These are phyloP conservation scores for Ormyrus rosae DNA, from an alignment of 2,888 invertebrate genomes.

Conservation along the genomic window DNA sequence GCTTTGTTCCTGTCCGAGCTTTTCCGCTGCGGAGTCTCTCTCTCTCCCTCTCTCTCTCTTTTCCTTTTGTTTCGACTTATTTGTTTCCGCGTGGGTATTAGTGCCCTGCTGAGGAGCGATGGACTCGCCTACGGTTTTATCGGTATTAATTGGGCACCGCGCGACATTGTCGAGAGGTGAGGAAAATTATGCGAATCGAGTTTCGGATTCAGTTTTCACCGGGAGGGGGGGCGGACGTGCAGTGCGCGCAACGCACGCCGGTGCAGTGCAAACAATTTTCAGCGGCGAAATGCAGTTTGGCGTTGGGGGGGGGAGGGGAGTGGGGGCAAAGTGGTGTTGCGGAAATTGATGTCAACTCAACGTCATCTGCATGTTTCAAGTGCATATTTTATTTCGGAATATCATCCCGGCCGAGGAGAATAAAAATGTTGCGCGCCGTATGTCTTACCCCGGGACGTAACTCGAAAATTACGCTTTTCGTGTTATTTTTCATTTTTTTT, in stretches of 20 bases:
- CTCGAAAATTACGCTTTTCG: too few relatives aligned
- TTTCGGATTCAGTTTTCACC: constrained; percentile 10
- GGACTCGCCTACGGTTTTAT: too few relatives aligned
- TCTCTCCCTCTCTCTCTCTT: too few relatives aligned
- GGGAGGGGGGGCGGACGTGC: too few relatives aligned
- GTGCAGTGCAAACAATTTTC: constrained; percentile 3
- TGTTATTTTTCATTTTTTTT: too few relatives aligned
- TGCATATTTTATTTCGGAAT: background rate
- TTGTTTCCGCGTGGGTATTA: too few relatives aligned
- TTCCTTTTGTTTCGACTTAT: too few relatives aligned
- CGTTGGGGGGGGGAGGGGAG: background rate
- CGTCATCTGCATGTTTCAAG: background rate
- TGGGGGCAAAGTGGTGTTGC: background rate
- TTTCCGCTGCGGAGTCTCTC: background rate
- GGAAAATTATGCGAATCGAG: background rate
- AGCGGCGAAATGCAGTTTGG: background rate
- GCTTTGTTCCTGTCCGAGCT: constrained; percentile 37
- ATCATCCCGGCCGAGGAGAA: background rate
- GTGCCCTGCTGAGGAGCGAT: too few relatives aligned
- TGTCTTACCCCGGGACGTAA: too few relatives aligned
- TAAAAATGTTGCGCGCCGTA: background rate
- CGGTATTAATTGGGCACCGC: too few relatives aligned
- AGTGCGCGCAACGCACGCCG: background rate
- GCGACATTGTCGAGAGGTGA: too few relatives aligned
- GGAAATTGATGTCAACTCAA: constrained; percentile 14